These are phyloP conservation scores for Ophioderma brevispina DNA, from an alignment of 35 echinoderm and acorn worm genomes.

Conservation along the genomic window DNA sequence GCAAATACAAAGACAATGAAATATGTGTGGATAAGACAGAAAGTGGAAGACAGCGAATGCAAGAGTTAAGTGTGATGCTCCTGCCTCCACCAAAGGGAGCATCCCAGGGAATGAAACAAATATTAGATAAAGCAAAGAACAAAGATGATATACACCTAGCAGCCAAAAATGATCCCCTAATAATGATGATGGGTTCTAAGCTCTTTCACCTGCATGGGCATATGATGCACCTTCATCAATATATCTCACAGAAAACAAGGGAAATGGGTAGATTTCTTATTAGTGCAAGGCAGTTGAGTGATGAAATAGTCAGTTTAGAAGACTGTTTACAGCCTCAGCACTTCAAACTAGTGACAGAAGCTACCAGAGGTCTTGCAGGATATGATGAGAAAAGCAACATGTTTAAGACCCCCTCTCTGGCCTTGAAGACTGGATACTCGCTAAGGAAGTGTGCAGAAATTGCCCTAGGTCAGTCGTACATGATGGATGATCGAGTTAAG, in stretches of 20 bases:
- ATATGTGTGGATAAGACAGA: too few species aligned
- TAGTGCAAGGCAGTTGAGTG: background rate
- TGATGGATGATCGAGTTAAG: background rate
- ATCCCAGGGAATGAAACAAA: too few species aligned
- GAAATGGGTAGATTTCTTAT: constrained; percentile 43
- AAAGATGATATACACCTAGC: too few species aligned
- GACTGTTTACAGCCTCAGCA: constrained; percentile 18
- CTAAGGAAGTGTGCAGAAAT: constrained; percentile 39
- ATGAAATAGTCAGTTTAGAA: background rate
- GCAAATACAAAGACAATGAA: too few species aligned
- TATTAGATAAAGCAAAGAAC: too few species aligned
- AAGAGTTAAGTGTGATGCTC: too few species aligned
- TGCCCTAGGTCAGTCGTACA: constrained; percentile 28
- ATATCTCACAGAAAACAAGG: constrained; percentile 28
- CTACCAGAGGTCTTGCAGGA: constrained; percentile 27
- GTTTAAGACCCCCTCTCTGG: constrained; percentile 23
- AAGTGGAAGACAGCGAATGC: too few species aligned
- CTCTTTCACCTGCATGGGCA: constrained; percentile 17
- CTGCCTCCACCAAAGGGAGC: too few species aligned
- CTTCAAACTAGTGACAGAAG: constrained; percentile 16
- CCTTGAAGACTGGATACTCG: constrained; percentile 48
- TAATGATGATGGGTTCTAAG: too few species aligned
- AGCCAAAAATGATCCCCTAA: too few species aligned
- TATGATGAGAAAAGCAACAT: constrained; percentile 57
- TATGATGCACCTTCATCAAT: constrained; percentile 2